Conservation (phyloP, 2,797 vertebrate genomes). For the Schizopygopsis pylzovi region DNA sequence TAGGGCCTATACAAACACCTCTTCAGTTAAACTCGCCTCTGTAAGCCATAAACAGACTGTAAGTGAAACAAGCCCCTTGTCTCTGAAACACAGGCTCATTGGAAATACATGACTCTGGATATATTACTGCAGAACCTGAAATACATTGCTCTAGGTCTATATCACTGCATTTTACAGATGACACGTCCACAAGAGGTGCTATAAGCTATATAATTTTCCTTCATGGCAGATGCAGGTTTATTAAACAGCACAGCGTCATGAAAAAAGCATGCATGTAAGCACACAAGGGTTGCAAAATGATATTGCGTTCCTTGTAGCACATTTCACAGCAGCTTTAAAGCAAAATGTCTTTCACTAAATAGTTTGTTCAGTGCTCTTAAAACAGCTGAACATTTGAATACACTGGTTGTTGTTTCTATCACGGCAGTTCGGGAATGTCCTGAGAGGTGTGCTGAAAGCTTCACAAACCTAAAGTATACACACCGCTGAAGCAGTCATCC, state of each 20-base stretch:
- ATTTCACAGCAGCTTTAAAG: not conserved
- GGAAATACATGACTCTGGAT: not conserved
- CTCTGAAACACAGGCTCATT: not conserved
- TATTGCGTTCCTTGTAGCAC: not conserved
- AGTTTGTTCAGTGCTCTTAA: not conserved
- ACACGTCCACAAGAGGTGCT: not conserved
- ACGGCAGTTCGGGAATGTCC: not conserved
- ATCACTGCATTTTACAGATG: not conserved
- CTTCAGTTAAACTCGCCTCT: conserved; percentile 5
- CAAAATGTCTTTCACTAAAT: not conserved
- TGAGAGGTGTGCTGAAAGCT: not conserved
- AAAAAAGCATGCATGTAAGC: not conserved
- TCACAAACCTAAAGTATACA: not conserved
- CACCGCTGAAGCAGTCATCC: not conserved
- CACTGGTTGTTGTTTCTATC: not conserved
- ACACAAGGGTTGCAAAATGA: not conserved
- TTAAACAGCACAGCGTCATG: not conserved
- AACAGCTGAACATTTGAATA: not conserved
- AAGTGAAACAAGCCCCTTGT: not conserved
- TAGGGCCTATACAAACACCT: conserved; percentile 37
- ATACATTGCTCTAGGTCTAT: not conserved
- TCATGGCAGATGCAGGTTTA: not conserved
- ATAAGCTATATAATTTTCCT: not conserved
- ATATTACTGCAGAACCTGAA: not conserved
- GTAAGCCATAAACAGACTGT: not conserved